A percentile compares a stretch with the other conserved stretches of the same genome.
Conservation (phyloP, 2,888 invertebrate genomes). For the Eulithis testata region DNA sequence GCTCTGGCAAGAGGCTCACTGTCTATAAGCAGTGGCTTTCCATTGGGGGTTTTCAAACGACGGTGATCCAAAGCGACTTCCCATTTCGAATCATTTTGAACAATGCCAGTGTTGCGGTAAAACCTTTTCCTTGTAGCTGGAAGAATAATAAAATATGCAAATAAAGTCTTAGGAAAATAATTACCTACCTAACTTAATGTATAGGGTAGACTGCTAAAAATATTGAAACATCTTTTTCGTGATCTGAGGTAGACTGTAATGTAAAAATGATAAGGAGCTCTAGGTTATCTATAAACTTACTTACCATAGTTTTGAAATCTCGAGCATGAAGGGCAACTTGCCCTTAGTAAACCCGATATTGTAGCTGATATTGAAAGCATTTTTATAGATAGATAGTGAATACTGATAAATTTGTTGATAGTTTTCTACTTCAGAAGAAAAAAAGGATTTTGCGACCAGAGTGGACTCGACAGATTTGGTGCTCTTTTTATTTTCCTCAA, state of each 20-base stretch:
- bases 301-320: conserved; percentile 63
- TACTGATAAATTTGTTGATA: no score
- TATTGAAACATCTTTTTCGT: no score
- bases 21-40: conserved; percentile 89
- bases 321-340: conserved; percentile 48
- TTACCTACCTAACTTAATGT: no score
- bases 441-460: no score
- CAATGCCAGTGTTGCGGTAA: conserved; percentile 89
- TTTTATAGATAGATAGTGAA: conserved; percentile 16
- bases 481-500: no score
- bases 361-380: conserved; percentile 49
- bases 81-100: conserved; percentile 88
- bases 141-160: conserved; percentile 36
- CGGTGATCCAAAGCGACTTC: conserved; percentile 95
- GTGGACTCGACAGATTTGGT: no score
- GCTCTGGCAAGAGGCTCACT: conserved; percentile 96
- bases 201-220: no score
- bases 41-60: conserved; percentile 95
- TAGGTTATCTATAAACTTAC: conserved; percentile 11
- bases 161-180: neutral
- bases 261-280: no score
- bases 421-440: no score
- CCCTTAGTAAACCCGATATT: conserved; percentile 45
- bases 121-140: conserved; percentile 87
- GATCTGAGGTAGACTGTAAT: no score